These are phyloP conservation scores for Dolichoris vasculosae DNA, from an alignment of 1,140 invertebrate species.

Conservation along the genomic window DNA sequence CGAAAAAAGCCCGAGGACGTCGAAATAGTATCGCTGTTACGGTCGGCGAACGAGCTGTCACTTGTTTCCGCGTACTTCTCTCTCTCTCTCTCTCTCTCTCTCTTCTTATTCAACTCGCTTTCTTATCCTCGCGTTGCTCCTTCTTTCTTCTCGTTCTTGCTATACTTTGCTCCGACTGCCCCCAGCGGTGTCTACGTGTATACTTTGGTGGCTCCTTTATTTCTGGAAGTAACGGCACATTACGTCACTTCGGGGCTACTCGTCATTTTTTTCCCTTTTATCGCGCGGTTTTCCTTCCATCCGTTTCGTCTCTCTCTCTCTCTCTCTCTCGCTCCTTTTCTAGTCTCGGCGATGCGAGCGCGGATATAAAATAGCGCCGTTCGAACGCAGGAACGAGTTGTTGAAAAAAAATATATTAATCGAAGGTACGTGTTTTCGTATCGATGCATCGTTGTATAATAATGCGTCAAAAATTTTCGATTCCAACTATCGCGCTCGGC, in stretches of 20 bases:
- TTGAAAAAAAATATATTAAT: background rate
- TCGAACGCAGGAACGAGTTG: background rate
- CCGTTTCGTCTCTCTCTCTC: background rate
- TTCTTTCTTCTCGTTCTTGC: conserved; percentile 44
- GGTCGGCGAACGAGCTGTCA: conserved; percentile 70
- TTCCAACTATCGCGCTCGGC: no score
- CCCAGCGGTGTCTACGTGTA: background rate
- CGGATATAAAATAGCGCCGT: background rate
- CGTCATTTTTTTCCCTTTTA: conserved; percentile 18
- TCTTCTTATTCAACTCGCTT: conserved; percentile 21
- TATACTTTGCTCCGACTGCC: conserved; percentile 36
- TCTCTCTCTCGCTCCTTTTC: background rate
- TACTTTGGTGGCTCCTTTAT: conserved; percentile 23
- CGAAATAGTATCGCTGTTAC: conserved; percentile 68
- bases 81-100: conserved; percentile 34
- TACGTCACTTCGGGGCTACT: conserved; percentile 20
- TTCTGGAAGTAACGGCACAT: conserved; percentile 18
- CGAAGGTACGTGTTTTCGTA: background rate
- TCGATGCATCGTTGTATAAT: background rate
- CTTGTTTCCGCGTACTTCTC: conserved; percentile 70
- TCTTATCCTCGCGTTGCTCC: conserved; percentile 46
- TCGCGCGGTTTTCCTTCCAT: background rate
- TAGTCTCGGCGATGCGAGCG: background rate
- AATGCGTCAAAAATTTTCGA: no score
- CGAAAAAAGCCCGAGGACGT: conserved; percentile 56